phyloP scores from a whole-genome alignment of 2,797 vertebrate genomes.

The Argentina silus region DNA sequence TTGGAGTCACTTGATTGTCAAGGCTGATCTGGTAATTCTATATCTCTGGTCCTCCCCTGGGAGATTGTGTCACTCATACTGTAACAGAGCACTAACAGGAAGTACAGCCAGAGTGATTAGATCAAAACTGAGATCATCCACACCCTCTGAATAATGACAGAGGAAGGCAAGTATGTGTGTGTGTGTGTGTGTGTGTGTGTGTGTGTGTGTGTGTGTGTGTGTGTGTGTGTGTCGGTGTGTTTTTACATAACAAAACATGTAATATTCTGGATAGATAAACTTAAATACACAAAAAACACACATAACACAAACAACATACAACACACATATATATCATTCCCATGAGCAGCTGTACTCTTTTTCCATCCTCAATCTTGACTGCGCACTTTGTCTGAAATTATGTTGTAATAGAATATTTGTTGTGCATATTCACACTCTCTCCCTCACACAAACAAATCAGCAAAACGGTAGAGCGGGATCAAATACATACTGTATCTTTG shows the following conservation, averaged over 20 bases:
- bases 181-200: not conserved
- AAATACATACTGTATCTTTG: not conserved
- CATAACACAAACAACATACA: too few relatives aligned
- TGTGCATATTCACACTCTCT: too few relatives aligned
- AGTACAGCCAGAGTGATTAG: not conserved
- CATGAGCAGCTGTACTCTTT: too few relatives aligned
- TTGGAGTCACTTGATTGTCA: too few relatives aligned
- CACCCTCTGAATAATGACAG: not conserved
- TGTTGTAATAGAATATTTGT: too few relatives aligned
- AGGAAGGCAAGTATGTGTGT: not conserved
- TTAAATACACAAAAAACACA: too few relatives aligned
- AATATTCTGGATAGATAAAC: too few relatives aligned
- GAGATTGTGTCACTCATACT: not conserved
- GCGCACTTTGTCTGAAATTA: too few relatives aligned
- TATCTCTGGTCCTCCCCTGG: not conserved
- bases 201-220: not conserved
- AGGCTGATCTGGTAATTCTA: not conserved
- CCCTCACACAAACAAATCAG: too few relatives aligned
- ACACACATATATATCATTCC: too few relatives aligned
- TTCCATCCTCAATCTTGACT: too few relatives aligned
- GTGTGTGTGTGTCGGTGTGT: not conserved
- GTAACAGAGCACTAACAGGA: not conserved
- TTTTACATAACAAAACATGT: too few relatives aligned
- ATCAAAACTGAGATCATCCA: conserved; percentile 41
- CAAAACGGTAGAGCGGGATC: not conserved